Base-by-base conservation (phyloP, 2,888 invertebrate genomes). In the Ommatoiulus sabulosus region DNA sequence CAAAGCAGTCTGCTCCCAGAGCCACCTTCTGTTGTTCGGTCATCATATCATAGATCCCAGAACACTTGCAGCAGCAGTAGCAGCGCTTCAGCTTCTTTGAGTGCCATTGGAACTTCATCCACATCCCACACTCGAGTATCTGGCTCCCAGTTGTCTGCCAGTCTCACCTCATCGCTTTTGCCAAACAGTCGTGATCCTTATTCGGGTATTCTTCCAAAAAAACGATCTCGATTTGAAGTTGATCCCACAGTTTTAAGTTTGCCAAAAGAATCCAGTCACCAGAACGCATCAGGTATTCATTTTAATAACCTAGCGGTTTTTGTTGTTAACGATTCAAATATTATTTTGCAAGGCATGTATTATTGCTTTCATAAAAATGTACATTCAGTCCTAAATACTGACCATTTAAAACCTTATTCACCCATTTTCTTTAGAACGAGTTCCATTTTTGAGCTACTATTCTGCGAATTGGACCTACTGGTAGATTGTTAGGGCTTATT, bases 141-240 rank as follows among this genome's bases (percentile, higher is more conserved):
- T 87, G 48, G 52, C 15, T 48, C 87, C 8, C 8, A 57, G 4
- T n/a, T 46, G 44, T 86, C 86, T 44, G 86, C 86, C 48, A 48
- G 86, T 44, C 86, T 86, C 86, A 20, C 87, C n/a, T 46, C 87
- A 52, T 57, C 48, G 35, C 44, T 57, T n/a, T 87, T 52, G 57
- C 48, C 57, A 87, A 87, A 52, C 44, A 57, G 35, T 87, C 57
- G 87, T 57, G 63, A 87, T 57, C 46, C 24, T 24, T 44, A 57
- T 52, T 87, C 63, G 24, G 63, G 87, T 8, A 57, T 87, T n/a
- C 46, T 87, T 87, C 87, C 87, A 87, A 87, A 87, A 52, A 87
- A 87, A 43, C 46, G 87, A 57, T 87, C 87, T 46, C 87, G 87
- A n/a, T 52, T 87, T 10, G 87, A 87, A n/a, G 17, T 86, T 12